These are phyloP conservation scores for Elanoides forficatus DNA, from an alignment of 2,113 vertebrate species.

Conservation along the genomic window DNA sequence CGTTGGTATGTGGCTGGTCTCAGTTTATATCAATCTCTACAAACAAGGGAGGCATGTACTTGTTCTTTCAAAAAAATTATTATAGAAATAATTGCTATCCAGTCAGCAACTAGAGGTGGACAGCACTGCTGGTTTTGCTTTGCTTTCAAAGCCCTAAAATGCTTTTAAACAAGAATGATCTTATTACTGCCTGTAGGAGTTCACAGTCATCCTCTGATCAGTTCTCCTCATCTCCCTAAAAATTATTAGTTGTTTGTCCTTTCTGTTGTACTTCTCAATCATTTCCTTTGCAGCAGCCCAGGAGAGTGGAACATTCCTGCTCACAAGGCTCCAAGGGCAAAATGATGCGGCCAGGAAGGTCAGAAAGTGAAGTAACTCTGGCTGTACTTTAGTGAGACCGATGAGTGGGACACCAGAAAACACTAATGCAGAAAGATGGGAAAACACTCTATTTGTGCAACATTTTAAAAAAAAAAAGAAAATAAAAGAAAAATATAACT, in stretches of 20 bases:
- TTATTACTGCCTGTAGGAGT: background rate
- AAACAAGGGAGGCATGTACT: background rate
- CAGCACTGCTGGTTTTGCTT: background rate
- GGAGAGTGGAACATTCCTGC: background rate
- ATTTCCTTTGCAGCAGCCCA: constrained; percentile 22
- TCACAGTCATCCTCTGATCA: background rate
- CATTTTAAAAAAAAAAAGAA: constrained; percentile 41
- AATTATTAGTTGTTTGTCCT: background rate
- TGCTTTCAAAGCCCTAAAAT: background rate
- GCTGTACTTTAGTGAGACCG: background rate
- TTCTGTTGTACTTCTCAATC: background rate
- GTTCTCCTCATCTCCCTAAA: background rate
- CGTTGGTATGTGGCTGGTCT: background rate
- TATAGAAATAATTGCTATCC: background rate
- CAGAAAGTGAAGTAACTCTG: background rate
- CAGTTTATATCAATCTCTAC: background rate
- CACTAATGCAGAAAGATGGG: constrained; percentile 61
- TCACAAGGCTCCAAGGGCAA: background rate
- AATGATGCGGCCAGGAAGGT: background rate
- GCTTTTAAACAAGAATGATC: background rate
- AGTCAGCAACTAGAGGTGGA: background rate
- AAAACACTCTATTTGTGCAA: constrained; percentile 52
- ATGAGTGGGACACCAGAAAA: constrained; percentile 41
- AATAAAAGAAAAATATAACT: background rate
- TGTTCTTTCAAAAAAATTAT: background rate